Evolutionary conservation across 2,113 vertebrate species (phyloP), one percentile per base, ranked within the genome.

Genomic region (Onychostruthus taczanowskii): DNA sequence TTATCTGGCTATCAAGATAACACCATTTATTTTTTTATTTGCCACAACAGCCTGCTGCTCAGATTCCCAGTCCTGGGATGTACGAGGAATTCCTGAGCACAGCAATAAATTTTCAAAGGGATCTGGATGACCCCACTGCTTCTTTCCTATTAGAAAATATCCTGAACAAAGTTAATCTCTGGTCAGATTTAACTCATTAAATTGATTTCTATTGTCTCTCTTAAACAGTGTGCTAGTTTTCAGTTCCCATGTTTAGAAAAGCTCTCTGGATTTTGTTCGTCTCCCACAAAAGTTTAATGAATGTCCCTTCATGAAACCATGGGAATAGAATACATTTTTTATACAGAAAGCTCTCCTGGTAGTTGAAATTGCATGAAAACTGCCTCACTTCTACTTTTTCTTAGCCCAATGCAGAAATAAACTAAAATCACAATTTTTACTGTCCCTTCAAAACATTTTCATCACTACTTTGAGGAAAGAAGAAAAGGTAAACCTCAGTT

Each of bases 1-100:
- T 98, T 99, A 98, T 99, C 98, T 99, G 98, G 97, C 98, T 97
- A 98, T 98, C 98, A 95, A 99, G 99, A 99, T 99, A 99, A 99
- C 98, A 97, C 97, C 97, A 95, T 97, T 93, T 93, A 87, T 95
- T 97, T 97, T 98, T 95, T 97, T 96, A 90, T 94, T 97, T 96
- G 85, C 94, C 90, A 79, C 96, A 93, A 72, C 94, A 68, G 94
- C 96, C 96, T 98, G 97, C 97, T 95, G 73, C 96, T 98, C 97
- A 97, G 97, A 97, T 98, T 98, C 98, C 97, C 98, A 97, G 97
- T 97, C 97, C 98, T 98, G 97, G 97, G 97, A 95, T 95, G 97
- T 96, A 97, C 93, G 27, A 98, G 97, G 98, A 98, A 98, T 99
- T 99, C 98, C 98, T 98, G 97, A 98, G 97, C 93, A 86, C 49